Conservation (phyloP, 2,797 vertebrate species). For the Macropus fuliginosus region DNA sequence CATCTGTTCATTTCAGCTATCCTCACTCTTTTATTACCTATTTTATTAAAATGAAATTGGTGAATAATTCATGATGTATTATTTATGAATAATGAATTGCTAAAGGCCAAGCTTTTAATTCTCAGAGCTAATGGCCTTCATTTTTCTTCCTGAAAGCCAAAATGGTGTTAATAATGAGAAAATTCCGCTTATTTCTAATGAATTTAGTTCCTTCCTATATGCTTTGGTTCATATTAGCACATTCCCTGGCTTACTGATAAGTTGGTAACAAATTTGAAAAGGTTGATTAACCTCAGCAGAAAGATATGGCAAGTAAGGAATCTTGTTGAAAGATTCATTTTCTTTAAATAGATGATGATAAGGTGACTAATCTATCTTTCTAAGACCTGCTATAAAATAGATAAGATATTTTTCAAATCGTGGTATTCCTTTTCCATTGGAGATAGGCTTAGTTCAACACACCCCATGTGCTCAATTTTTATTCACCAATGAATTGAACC, state of each 20-base stretch:
- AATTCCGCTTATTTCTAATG: constrained; percentile 48
- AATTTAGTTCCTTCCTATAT: constrained; percentile 9
- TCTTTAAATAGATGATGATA: constrained; percentile 52
- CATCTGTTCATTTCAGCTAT: constrained; percentile 15
- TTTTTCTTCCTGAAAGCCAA: constrained; percentile 43
- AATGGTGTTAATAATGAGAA: constrained; percentile 31
- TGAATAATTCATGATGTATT: constrained; percentile 34
- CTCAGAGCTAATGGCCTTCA: constrained; percentile 27
- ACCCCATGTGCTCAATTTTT: background rate
- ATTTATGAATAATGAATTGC: constrained; percentile 49
- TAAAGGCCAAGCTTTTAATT: constrained; percentile 49
- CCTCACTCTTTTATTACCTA: constrained; percentile 38
- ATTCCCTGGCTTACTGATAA: constrained; percentile 66
- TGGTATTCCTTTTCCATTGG: constrained; percentile 21
- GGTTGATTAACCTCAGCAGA: constrained; percentile 46
- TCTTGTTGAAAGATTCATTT: constrained; percentile 60
- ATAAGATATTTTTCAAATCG: constrained; percentile 28
- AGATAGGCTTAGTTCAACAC: background rate
- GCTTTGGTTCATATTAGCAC: constrained; percentile 48
- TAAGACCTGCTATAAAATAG: constrained; percentile 61
- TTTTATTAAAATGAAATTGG: constrained; percentile 54
- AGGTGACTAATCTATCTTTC: constrained; percentile 47
- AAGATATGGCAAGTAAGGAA: constrained; percentile 24
- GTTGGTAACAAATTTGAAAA: constrained; percentile 52
- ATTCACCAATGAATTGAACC: constrained; percentile 1